These are phyloP conservation scores for Nemopilema nomurai DNA, from an alignment of 30 jellyfish, hydroid and myxozoan genomes.

Conservation along the genomic window DNA sequence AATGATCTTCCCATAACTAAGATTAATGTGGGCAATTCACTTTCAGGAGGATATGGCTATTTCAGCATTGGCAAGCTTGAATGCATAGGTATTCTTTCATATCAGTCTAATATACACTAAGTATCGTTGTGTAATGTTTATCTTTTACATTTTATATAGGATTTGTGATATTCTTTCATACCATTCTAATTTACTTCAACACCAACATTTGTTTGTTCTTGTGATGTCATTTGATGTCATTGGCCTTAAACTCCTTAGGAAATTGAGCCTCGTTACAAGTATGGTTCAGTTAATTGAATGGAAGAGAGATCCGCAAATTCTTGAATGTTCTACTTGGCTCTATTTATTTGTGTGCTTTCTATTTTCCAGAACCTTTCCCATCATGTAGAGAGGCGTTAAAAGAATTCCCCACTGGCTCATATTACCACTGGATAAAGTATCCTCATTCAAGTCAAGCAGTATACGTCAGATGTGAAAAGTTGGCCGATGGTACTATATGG, in stretches of 20 bases:
- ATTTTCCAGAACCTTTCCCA: neutral
- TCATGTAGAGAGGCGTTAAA: constrained; percentile 17
- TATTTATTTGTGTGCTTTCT: neutral
- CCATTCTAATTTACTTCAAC: no score
- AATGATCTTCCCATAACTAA: neutral
- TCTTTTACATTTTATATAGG: no score
- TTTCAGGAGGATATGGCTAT: neutral
- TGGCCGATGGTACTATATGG: neutral
- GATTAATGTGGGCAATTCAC: neutral
- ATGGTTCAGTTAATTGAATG: no score
- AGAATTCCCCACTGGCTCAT: neutral
- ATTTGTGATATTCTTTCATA: no score
- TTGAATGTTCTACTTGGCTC: no score
- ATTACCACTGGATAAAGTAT: constrained; percentile 2
- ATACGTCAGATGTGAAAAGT: neutral
- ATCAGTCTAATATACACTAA: no score
- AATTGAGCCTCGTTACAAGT: no score
- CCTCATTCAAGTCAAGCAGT: neutral
- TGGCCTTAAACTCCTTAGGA: no score
- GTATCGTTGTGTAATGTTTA: no score
- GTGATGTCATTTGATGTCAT: no score
- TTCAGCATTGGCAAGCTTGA: neutral
- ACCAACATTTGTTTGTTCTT: no score
- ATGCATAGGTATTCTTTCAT: neutral
- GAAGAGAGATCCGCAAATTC: no score